Evolutionary conservation across 2,888 invertebrate genomes (phyloP).

Genomic region (Saturnia japonica): DNA sequence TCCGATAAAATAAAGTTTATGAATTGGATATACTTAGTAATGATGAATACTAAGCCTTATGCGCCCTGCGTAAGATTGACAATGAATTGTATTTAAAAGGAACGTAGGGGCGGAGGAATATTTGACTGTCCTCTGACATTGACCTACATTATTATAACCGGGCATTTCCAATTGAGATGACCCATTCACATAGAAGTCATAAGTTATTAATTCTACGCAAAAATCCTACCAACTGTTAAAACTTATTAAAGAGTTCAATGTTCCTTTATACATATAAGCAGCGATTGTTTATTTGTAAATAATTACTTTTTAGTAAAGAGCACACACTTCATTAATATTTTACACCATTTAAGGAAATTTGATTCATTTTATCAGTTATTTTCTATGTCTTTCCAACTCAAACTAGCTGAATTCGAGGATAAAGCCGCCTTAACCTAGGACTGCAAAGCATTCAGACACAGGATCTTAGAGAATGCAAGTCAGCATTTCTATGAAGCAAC

Average conservation of each 20-base stretch:
- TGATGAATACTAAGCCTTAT: conserved; percentile 51
- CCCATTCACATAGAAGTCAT: conserved; percentile 30
- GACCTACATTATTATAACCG: conserved; percentile 70
- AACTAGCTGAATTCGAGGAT: background rate
- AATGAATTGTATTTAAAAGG: conserved; percentile 38
- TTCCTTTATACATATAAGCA: background rate
- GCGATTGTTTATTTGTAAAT: background rate
- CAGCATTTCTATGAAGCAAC: background rate
- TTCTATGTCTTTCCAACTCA: background rate
- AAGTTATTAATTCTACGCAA: conserved; percentile 14
- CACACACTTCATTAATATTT: background rate
- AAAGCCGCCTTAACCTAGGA: too few relatives aligned
- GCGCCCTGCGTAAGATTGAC: conserved; percentile 54
- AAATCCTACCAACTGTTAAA: background rate
- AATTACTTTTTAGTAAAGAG: background rate
- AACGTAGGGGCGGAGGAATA: conserved; percentile 48
- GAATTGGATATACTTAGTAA: conserved; percentile 14
- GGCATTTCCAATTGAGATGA: conserved; percentile 43
- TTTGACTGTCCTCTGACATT: conserved; percentile 69
- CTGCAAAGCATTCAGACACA: background rate
- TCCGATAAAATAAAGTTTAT: conserved; percentile 14
- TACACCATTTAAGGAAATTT: background rate
- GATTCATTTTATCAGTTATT: background rate
- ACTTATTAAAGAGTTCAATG: background rate
- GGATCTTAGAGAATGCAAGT: background rate